Percentiles rank a stretch among this genome's conserved stretches.
Conservation (phyloP, 2,888 invertebrate species). For the Aricia artaxerxes region DNA sequence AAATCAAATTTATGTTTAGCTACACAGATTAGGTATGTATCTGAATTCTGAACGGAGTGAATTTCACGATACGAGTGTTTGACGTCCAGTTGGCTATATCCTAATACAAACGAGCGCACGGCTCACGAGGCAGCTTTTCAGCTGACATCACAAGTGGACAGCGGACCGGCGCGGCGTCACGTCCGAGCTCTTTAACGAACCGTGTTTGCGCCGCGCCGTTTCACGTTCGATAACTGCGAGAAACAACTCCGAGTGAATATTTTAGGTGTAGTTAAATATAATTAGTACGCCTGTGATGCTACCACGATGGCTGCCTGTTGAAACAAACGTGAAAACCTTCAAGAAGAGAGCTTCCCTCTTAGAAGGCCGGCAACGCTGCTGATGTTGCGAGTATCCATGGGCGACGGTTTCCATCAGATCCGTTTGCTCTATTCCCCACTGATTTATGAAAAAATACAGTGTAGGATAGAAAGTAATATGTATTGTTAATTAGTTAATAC, state of each 20-base stretch:
- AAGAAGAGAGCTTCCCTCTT: too few species aligned
- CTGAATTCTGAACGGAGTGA: not conserved
- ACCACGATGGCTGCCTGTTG: not conserved
- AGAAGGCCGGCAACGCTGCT: too few species aligned
- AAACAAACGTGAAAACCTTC: not conserved
- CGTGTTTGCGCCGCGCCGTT: conserved; percentile 20
- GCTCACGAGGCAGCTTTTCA: conserved; percentile 17
- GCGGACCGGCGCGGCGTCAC: conserved; percentile 4
- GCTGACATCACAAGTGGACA: conserved; percentile 22
- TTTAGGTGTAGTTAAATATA: not conserved
- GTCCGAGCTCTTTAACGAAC: conserved; percentile 25
- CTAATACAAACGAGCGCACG: conserved; percentile 13
- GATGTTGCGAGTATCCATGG: too few species aligned
- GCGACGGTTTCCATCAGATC: too few species aligned
- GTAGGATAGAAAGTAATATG: too few species aligned
- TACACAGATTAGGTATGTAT: not conserved
- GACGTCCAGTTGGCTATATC: conserved; percentile 9
- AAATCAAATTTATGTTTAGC: too few species aligned
- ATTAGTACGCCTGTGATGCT: not conserved
- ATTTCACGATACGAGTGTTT: not conserved
- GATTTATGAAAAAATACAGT: too few species aligned
- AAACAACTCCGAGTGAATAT: conserved; percentile 11
- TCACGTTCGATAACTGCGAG: conserved; percentile 21
- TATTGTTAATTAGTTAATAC: too few species aligned
- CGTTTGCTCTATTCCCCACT: too few species aligned